Conservation (phyloP, 2,888 invertebrate genomes). For the Idaea straminata region DNA sequence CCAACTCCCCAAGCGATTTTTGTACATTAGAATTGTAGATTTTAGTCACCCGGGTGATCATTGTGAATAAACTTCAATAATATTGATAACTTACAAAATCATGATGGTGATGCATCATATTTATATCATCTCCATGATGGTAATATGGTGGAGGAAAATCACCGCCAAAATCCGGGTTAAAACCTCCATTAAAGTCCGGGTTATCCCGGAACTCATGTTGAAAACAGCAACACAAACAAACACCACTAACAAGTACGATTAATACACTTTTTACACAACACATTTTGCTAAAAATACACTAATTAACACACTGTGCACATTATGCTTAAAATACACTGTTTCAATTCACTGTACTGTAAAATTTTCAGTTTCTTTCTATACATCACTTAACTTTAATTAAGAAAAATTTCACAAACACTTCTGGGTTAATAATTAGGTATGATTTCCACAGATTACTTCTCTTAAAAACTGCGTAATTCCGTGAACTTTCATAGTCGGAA, state of each 20-base stretch:
- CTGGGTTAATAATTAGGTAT: background rate
- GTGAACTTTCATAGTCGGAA: background rate
- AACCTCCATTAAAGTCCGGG: background rate
- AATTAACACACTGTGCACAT: background rate
- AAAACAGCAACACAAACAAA: background rate
- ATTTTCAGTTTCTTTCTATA: too few species aligned
- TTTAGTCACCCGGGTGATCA: background rate
- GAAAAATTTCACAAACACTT: background rate
- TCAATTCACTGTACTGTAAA: background rate
- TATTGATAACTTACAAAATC: background rate
- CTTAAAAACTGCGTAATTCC: background rate
- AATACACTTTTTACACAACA: background rate
- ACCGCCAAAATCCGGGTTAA: background rate
- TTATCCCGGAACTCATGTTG: background rate
- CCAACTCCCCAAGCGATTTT: too few species aligned
- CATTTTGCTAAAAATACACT: background rate
- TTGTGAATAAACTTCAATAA: background rate
- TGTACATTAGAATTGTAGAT: too few species aligned
- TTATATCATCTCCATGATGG: background rate
- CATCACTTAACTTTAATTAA: background rate
- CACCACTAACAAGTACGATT: background rate
- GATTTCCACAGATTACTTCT: background rate
- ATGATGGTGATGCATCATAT: background rate
- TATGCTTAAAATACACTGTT: background rate
- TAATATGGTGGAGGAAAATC: background rate